Evolutionary conservation across 2,113 vertebrate species (phyloP).

Genomic region (Microtus pennsylvanicus): DNA sequence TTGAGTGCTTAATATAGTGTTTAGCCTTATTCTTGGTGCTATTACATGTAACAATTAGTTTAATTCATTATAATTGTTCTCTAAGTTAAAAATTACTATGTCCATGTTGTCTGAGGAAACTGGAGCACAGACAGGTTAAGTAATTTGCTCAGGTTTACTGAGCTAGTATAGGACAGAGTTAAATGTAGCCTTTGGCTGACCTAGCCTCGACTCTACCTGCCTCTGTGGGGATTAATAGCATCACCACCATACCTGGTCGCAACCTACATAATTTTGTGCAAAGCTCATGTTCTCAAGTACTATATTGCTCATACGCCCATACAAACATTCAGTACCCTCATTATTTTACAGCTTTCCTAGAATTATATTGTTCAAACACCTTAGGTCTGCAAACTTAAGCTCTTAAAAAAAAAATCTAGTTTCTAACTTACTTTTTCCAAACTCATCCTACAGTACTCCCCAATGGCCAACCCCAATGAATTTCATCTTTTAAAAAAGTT

Average conservation of each 20-base stretch:
- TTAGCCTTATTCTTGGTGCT: not conserved
- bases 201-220: not conserved
- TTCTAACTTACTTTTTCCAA: not conserved
- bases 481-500: slow-evolving; percentile 43
- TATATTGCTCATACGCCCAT: not conserved
- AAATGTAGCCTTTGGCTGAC: not conserved
- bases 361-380: not conserved
- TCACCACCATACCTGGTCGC: not conserved
- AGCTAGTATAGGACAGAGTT: not conserved
- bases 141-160: slow-evolving; percentile 14
- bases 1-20: not conserved
- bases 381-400: not conserved
- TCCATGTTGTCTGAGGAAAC: slow-evolving; percentile 29
- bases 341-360: not conserved
- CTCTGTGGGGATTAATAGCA: not conserved
- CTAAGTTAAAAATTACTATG: slow-evolving; percentile 39
- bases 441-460: not conserved
- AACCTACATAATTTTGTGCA: slow-evolving; percentile 15
- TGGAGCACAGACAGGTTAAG: not conserved
- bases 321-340: not conserved
- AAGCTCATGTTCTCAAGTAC: not conserved
- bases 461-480: not conserved
- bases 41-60: slow-evolving; percentile 23
- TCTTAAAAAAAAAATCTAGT: not conserved
- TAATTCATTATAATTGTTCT: slow-evolving; percentile 51